A percentile compares a stretch with the other conserved stretches of the same genome.
These are phyloP conservation scores for Drosophila tsacasi DNA, from an alignment of 1,140 invertebrate species.

Conservation along the genomic window DNA sequence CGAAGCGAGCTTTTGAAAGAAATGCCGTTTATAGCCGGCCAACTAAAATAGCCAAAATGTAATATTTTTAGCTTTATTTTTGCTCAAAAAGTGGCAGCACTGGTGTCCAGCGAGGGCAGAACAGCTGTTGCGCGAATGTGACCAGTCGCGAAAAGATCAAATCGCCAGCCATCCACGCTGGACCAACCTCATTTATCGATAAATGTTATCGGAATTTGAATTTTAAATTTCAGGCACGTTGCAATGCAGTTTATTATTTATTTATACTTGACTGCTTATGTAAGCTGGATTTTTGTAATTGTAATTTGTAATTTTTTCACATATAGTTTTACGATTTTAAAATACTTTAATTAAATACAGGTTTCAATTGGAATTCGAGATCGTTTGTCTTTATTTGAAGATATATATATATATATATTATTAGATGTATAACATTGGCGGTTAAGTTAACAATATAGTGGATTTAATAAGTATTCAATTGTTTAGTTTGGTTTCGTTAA, in stretches of 20 bases:
- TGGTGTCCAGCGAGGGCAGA: not conserved
- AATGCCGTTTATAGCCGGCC: too few species aligned
- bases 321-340: not conserved
- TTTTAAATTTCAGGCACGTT: not conserved
- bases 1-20: too few species aligned
- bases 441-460: conserved; percentile 69
- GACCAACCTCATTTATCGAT: not conserved
- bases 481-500: conserved; percentile 38
- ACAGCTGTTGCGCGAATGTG: conserved; percentile 1
- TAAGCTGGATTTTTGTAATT: too few species aligned
- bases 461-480: conserved; percentile 48
- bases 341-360: not conserved
- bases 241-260: not conserved
- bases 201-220: conserved; percentile 2
- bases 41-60: too few species aligned
- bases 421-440: conserved; percentile 60
- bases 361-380: conserved; percentile 34
- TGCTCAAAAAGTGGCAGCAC: too few species aligned
- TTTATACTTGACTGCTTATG: too few species aligned
- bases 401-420: conserved; percentile 21
- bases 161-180: not conserved
- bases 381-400: conserved; percentile 56
- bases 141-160: not conserved
- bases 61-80: too few species aligned
- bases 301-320: too few species aligned